These are phyloP conservation scores for Pygocentrus nattereri DNA, from an alignment of 2,797 vertebrate species.

Conservation along the genomic window DNA sequence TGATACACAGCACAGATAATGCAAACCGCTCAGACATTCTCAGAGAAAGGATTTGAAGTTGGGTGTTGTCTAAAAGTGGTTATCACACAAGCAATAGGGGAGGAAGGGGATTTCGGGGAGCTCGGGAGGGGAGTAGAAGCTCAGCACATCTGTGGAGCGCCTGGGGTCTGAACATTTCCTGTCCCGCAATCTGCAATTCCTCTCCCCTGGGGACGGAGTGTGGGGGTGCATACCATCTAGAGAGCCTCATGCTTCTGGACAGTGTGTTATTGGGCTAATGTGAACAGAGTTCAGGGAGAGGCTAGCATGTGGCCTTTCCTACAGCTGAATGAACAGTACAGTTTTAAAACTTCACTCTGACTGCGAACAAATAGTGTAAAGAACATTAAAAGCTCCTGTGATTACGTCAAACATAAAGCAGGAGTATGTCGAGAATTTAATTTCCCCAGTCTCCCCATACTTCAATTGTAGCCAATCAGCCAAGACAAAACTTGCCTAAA, in stretches of 20 bases:
- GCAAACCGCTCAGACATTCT: background rate
- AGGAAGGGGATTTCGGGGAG: background rate
- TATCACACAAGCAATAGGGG: slow-evolving; percentile 11
- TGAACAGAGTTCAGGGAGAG: slow-evolving; percentile 3
- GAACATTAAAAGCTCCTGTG: no score
- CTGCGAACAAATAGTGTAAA: background rate
- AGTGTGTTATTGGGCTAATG: slow-evolving; percentile 2
- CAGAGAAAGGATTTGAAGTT: slow-evolving; percentile 3
- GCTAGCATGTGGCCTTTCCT: background rate
- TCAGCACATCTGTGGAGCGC: slow-evolving; percentile 63
- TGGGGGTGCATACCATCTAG: slow-evolving; percentile 15
- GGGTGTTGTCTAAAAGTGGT: slow-evolving; percentile 19
- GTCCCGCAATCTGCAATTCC: slow-evolving; percentile 46
- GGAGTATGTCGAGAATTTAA: no score
- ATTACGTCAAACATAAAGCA: no score
- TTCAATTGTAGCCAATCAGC: no score
- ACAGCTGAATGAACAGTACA: background rate
- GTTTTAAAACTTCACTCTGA: background rate
- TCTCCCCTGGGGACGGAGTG: slow-evolving; percentile 36
- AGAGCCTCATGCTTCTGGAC: background rate
- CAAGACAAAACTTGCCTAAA: no score
- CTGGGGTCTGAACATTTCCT: slow-evolving; percentile 57
- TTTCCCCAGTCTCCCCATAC: no score
- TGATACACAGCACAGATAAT: background rate
- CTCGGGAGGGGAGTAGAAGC: slow-evolving; percentile 12